phyloP scores from a whole-genome alignment of 2,113 vertebrate genomes.

The Tricholaema leucomelas region DNA sequence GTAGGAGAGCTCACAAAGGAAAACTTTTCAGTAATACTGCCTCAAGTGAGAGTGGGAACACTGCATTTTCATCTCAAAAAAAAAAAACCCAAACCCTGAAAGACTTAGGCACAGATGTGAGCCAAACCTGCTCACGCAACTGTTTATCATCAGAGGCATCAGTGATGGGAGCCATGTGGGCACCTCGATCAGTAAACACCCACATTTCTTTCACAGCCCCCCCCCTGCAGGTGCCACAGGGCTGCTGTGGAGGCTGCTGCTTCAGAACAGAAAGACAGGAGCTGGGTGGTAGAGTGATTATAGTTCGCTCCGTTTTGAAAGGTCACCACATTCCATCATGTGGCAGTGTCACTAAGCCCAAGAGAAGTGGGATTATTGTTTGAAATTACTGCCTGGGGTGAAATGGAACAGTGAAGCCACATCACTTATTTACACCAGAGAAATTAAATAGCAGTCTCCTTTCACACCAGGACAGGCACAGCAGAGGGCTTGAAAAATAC shows the following conservation, averaged over 20 bases:
- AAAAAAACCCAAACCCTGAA: background rate
- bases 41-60: background rate
- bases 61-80: background rate
- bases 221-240: fast-evolving
- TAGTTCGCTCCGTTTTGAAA: background rate
- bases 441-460: constrained; percentile 5
- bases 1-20: background rate
- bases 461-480: background rate
- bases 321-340: constrained; percentile 15
- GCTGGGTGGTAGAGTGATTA: background rate
- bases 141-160: background rate
- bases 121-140: background rate
- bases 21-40: background rate
- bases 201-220: background rate
- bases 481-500: background rate
- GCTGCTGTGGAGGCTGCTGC: background rate
- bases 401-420: background rate
- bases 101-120: background rate
- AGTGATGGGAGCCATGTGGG: background rate
- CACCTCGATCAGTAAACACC: background rate
- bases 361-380: background rate
- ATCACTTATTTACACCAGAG: background rate
- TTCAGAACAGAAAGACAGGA: background rate
- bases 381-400: constrained; percentile 30
- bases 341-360: background rate